Evolutionary conservation across 2,113 vertebrate genomes (phyloP), one percentile per base, ranked within the genome.

Genomic region (Trematocara unimaculatum): DNA sequence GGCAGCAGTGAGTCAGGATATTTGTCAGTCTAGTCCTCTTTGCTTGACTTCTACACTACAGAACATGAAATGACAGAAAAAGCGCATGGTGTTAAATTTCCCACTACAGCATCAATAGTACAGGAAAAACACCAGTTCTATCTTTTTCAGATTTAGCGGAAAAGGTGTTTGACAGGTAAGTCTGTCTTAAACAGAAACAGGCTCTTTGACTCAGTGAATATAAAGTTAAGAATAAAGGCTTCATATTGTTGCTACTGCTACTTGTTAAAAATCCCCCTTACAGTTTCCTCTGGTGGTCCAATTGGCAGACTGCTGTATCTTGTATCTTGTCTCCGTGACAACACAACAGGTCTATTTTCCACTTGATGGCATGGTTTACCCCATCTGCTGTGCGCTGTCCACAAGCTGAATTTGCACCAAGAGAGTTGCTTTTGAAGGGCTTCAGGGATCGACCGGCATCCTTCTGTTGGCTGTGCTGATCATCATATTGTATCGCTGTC

Each of bases 271-370:
- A 35, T 18, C 79, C 79, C 7, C 81, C 77, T 74, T 51, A 23
- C 53, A 4, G 80, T 93, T 90, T 91, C 55, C 90, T 93, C 92
- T 84, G 84, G 86, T 90, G 87, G 83, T 90, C 90, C 35, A 89
- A 56, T 82, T 90, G 89, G 86, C 89, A 89, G 87, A 88, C 89
- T 90, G 45, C 4, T 64, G 60, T 64, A 64, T 62, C 60, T 83
- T 95, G 90, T 92, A 87, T 84, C 93, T 89, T 92, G 88, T 89
- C 89, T 92, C 88, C 81, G 93, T 94, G 92, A 94, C 94, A 95
- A 93, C 94, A 96, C 94, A 94, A 91, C 94, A 95, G 90, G 93
- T 95, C 95, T 94, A 94, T 96, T 96, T 96, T 96, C 95, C 96
- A 96, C 94, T 94, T 96, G 94, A 96, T 94, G 95, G 95, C 93